Evolutionary conservation across 2,113 vertebrate genomes (phyloP).

Genomic region (Zosterops japonicus): DNA sequence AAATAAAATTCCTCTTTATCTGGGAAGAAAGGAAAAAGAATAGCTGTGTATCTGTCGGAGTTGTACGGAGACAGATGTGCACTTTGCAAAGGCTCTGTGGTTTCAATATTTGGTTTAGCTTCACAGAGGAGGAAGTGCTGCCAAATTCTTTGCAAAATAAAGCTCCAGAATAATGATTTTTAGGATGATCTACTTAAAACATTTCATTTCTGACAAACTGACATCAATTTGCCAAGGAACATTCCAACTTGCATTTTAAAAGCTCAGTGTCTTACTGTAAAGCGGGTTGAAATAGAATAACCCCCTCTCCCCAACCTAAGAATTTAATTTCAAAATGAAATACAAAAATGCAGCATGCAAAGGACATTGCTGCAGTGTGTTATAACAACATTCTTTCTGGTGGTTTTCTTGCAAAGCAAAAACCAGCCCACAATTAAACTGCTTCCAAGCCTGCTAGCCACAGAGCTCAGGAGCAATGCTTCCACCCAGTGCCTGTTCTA

Average conservation of each 20-base stretch:
- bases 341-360: background rate
- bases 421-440: background rate
- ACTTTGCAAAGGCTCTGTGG: background rate
- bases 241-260: background rate
- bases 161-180: background rate
- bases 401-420: background rate
- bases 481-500: background rate
- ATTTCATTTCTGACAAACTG: background rate
- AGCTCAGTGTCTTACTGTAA: background rate
- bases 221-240: background rate
- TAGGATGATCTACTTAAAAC: background rate
- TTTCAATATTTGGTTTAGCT: constrained; percentile 22
- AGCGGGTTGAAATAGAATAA: background rate
- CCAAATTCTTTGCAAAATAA: constrained; percentile 17
- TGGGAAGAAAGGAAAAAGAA: constrained; percentile 14
- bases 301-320: accelerated
- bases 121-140: background rate
- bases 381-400: background rate
- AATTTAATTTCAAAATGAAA: background rate
- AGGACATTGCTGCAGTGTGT: accelerated
- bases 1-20: constrained; percentile 61
- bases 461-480: background rate
- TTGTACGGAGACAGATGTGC: background rate
- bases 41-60: background rate
- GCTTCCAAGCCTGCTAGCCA: background rate